Base-by-base conservation (phyloP, 2,888 invertebrate genomes). In the Periphyllus acericola region DNA sequence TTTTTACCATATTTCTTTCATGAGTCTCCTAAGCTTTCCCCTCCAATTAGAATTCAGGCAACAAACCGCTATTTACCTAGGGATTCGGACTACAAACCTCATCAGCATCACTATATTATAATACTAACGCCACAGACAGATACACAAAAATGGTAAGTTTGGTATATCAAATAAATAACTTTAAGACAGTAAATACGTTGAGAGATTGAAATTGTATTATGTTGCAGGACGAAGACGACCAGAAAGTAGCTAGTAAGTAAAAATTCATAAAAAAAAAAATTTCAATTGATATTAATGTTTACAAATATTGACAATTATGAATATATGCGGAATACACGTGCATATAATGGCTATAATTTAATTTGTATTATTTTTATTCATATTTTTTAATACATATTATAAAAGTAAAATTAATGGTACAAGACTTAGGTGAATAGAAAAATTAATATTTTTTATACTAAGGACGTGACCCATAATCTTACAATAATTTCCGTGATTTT, bases 241-340 rank as follows among this genome's bases (percentile, higher is more conserved):
- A 91, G 89, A 91, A 91, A 90, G 90, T 91, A 90, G 90, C 90
- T 85, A 91, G 91, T 91, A 89, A 91, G 91, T 90, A 71, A 32
- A 32, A 60, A 71, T 29, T 71, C 1, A 71, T 17, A 71, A 71
- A 29, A 29, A 29, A 68, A 68, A n/a, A 66, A 60, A 60, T 60
- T 1, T 6, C 29, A 68, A 68, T 68, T 4, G 21, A 60, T 25
- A 6, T 60, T 60, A 60, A 46, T 14, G 46, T 46, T 46, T 46
- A 46, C 46, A 1, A 14, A 46, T 14, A 46, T 14, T 46, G 46
- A 46, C 2, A 11, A 46, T 14, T 46, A 46, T 1, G 46, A 46
- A 46, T 46, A 14, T 14, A 14, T 11, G n/a, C n/a, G 14, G 14
- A 46, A 46, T 14, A 1, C 14, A 14, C 11, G 1, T 46, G 1